A percentile compares a stretch with the other conserved stretches of the same genome.
Evolutionary conservation across 2,113 vertebrate species (phyloP).

Genomic region (Nothobranchius kuhntae): DNA sequence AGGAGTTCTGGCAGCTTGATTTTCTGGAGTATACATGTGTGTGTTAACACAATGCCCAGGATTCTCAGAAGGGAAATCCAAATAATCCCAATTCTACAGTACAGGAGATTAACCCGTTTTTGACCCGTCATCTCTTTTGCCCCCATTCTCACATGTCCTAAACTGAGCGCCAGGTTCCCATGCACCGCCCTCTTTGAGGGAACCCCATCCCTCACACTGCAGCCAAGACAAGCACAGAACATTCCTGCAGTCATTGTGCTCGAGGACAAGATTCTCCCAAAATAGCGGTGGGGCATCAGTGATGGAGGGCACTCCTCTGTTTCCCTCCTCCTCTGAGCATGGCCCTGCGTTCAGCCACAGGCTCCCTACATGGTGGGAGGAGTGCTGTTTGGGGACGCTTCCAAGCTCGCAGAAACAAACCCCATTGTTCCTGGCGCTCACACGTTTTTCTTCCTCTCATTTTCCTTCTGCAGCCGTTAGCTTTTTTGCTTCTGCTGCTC

Average conservation of each 20-base stretch:
- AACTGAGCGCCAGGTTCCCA: constrained; percentile 34
- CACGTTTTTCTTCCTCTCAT: constrained; percentile 70
- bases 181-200: constrained; percentile 46
- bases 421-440: constrained; percentile 73
- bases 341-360: constrained; percentile 47
- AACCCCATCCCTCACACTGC: constrained; percentile 42
- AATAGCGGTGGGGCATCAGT: constrained; percentile 65
- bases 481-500: constrained; percentile 64
- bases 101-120: background rate
- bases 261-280: constrained; percentile 57
- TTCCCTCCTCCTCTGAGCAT: constrained; percentile 35
- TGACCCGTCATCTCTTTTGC: constrained; percentile 23
- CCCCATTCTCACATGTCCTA: constrained; percentile 34
- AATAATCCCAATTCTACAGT: too few species aligned
- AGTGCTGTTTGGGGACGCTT: constrained; percentile 59
- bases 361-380: constrained; percentile 62
- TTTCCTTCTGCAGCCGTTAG: constrained; percentile 59
- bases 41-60: too few species aligned
- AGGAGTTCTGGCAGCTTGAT: too few species aligned
- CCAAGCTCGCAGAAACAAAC: constrained; percentile 70
- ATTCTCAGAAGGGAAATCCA: too few species aligned
- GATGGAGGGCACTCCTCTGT: constrained; percentile 41
- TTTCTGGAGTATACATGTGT: too few species aligned
- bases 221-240: constrained; percentile 48
- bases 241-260: constrained; percentile 71